Evolutionary conservation across 2,113 vertebrate genomes (phyloP).

Genomic region (Acrocephalus kingi): DNA sequence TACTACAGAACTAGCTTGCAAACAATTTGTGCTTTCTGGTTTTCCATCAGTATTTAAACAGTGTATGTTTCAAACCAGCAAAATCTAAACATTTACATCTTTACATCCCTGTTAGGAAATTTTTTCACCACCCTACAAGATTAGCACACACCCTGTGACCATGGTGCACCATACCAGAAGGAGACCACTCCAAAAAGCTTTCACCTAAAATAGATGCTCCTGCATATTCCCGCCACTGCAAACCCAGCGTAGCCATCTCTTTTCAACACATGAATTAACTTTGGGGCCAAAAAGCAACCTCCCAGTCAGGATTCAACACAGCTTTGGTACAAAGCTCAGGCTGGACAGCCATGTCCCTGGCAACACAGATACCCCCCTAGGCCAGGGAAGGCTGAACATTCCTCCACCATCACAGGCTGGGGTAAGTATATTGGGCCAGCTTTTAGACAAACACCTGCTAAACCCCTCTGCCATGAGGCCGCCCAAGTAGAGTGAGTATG

Average conservation of each 20-base stretch:
- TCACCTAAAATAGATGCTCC: not conserved
- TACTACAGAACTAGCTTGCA: not conserved
- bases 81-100: slow-evolving; percentile 48
- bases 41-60: slow-evolving; percentile 23
- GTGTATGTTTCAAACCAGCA: not conserved
- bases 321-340: not conserved
- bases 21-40: not conserved
- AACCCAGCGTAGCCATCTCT: accelerated
- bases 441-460: not conserved
- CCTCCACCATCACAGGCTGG: too few species aligned
- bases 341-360: not conserved
- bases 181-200: not conserved
- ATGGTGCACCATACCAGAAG: not conserved
- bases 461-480: not conserved
- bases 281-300: not conserved
- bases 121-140: slow-evolving; percentile 2
- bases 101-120: not conserved
- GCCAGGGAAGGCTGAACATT: not conserved
- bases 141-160: not conserved
- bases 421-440: not conserved
- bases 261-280: not conserved
- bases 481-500: not conserved
- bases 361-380: not conserved
- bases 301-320: not conserved
- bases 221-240: not conserved